Percentiles rank a stretch among this genome's conserved stretches.
Evolutionary conservation across 2,797 vertebrate species (phyloP).

Genomic region (Choloepus didactylus): DNA sequence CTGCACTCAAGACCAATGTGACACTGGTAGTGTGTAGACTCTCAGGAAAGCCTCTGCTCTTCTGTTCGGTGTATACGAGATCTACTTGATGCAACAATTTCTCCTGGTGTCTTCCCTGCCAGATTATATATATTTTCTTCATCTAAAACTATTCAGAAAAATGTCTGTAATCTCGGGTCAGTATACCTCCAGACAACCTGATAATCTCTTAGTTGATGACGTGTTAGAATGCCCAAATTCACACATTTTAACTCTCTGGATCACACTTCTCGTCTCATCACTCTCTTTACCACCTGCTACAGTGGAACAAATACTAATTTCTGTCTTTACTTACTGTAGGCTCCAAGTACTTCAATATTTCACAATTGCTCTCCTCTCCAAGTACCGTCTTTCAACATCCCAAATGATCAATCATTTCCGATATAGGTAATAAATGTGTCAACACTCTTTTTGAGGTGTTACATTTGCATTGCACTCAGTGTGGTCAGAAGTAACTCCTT

Average conservation of each 20-base stretch:
- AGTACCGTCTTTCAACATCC: slow-evolving; percentile 59
- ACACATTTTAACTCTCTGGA: background rate
- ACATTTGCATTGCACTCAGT: slow-evolving; percentile 64
- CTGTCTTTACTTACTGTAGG: background rate
- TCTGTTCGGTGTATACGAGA: background rate
- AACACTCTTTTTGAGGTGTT: slow-evolving; percentile 77
- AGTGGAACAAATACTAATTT: slow-evolving; percentile 51
- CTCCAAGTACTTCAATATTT: slow-evolving; percentile 64
- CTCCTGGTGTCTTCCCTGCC: background rate
- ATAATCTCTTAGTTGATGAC: background rate
- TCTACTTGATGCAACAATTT: background rate
- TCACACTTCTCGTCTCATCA: background rate
- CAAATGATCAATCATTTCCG: slow-evolving; percentile 77
- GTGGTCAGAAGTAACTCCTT: slow-evolving; percentile 68
- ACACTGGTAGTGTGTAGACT: background rate
- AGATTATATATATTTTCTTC: slow-evolving; percentile 64
- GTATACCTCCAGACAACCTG: background rate
- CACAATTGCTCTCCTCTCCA: slow-evolving; percentile 54
- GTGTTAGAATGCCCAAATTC: background rate
- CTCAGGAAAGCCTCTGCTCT: background rate
- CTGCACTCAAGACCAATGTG: background rate
- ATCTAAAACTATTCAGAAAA: slow-evolving; percentile 54
- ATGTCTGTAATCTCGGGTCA: slow-evolving; percentile 26
- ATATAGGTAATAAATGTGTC: slow-evolving; percentile 77
- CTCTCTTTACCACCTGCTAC: slow-evolving; percentile 17